Evolutionary conservation across 2,888 invertebrate species (phyloP), one percentile per base, ranked within the genome.

Genomic region (Biston betularia): DNA sequence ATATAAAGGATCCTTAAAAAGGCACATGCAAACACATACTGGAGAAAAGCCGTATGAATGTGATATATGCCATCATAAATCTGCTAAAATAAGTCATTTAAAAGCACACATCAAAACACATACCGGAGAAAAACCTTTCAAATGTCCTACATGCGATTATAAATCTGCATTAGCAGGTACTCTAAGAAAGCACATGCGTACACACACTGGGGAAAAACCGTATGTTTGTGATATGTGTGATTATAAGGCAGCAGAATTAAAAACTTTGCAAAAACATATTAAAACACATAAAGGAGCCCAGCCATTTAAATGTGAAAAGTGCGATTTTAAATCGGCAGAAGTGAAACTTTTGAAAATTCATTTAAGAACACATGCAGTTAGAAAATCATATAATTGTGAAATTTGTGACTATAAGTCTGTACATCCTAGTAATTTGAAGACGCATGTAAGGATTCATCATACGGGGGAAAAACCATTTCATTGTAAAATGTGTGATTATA

Each of bases 1-100:
- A n/a, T 12, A 50, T 50, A 50, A 9, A 48, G 48, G 46, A 46
- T 15, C 46, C 9, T 4, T 48, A 24, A 24, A 8, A 11, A 9
- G 24, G 4, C 34, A 50, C 50, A n/a, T 34, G 8, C 35, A 24
- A n/a, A 35, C 35, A 2, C 50, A 35, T n/a, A 50, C 50, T 6
- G 50, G 50, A n/a, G 50, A 50, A 50, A 50, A 50, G n/a, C 50
- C 50, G 35, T 50, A 50, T 35, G n/a, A 50, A 35, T 50, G 50
- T 50, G 35, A 35, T 24, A 34, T 35, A 8, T 50, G 50, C 15
- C 6, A 48, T 15, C n/a, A 48, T 3, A 48, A 24, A 48, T 24
- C 24, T 0, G 48, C 48, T 10, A 15, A 48, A 24, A 24, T 15
- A 11, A 48, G 48, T 48, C 48, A 48, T 48, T 24, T 48, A 11